These are phyloP conservation scores for Eurytoma adleriae DNA, from an alignment of 2,888 invertebrate genomes.

Conservation along the genomic window DNA sequence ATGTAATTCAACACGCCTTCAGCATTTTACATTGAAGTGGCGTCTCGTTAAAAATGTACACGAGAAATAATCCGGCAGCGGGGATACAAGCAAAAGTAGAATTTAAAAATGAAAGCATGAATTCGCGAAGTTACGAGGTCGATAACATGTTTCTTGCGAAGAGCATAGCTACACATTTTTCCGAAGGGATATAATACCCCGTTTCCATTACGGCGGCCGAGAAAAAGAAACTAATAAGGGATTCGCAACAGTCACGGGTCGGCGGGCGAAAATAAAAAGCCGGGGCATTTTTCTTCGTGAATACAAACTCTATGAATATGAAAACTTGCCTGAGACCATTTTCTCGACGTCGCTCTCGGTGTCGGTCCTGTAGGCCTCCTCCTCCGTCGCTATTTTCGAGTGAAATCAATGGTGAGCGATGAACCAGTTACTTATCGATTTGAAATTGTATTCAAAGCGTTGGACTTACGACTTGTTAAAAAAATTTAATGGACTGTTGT, in stretches of 20 bases:
- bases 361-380: slow-evolving; percentile 44
- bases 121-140: no score
- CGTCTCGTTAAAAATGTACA: no score
- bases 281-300: slow-evolving; percentile 37
- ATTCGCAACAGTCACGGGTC: slow-evolving; percentile 19
- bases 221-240: slow-evolving; percentile 5
- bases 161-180: background rate
- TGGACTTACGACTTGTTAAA: no score
- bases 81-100: no score
- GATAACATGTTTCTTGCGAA: background rate
- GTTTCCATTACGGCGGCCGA: background rate
- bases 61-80: no score
- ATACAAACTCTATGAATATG: slow-evolving; percentile 31
- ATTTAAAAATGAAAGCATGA: no score
- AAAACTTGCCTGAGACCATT: slow-evolving; percentile 55
- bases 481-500: no score
- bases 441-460: no score
- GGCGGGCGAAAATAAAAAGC: slow-evolving; percentile 34
- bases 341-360: slow-evolving; percentile 38
- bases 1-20: no score
- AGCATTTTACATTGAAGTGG: no score
- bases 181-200: background rate
- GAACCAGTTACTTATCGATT: no score
- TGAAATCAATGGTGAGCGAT: slow-evolving; percentile 28
- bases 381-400: slow-evolving; percentile 16